These are phyloP conservation scores for Crossaster papposus DNA, from an alignment of 53 echinoderm and acorn worm genomes.

Conservation along the genomic window DNA sequence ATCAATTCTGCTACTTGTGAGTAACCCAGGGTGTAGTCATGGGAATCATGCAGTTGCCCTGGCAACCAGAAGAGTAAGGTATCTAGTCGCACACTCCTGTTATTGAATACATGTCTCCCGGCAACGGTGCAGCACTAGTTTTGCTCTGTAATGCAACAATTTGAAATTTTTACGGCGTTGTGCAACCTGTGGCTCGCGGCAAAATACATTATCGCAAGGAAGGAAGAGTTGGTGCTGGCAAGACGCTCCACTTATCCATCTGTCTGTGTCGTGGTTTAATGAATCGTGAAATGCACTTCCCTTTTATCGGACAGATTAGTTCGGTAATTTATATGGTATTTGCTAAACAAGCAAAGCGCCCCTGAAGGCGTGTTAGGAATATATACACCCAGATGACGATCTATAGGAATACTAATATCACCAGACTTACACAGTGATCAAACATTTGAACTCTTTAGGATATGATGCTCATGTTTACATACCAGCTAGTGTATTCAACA, in stretches of 20 bases:
- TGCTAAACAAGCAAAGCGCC: background rate
- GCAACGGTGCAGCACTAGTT: background rate
- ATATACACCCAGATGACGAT: background rate
- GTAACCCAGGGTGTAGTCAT: slow-evolving; percentile 5
- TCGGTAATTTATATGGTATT: background rate
- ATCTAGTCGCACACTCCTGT: slow-evolving; percentile 2
- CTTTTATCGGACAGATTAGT: slow-evolving; percentile 1
- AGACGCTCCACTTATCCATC: background rate
- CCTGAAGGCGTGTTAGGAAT: background rate
- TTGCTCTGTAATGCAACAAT: slow-evolving; percentile 23
- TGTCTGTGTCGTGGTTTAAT: slow-evolving; percentile 12
- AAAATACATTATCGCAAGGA: background rate
- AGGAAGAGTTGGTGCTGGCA: background rate
- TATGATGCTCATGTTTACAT: too few relatives aligned
- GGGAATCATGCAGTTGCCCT: slow-evolving; percentile 39
- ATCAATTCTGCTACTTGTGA: background rate
- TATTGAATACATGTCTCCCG: slow-evolving; percentile 32
- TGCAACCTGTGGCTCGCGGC: slow-evolving; percentile 6
- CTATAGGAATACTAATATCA: background rate
- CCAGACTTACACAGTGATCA: background rate
- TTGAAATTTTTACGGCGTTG: background rate
- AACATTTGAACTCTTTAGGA: too few relatives aligned
- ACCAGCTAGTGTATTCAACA: too few relatives aligned
- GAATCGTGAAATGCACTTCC: slow-evolving; percentile 23
- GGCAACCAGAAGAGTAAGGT: slow-evolving; percentile 9